Percentiles rank a stretch among this genome's conserved stretches.
Conservation (phyloP, 1,140 invertebrate species). For the Scylla paramamosain region DNA sequence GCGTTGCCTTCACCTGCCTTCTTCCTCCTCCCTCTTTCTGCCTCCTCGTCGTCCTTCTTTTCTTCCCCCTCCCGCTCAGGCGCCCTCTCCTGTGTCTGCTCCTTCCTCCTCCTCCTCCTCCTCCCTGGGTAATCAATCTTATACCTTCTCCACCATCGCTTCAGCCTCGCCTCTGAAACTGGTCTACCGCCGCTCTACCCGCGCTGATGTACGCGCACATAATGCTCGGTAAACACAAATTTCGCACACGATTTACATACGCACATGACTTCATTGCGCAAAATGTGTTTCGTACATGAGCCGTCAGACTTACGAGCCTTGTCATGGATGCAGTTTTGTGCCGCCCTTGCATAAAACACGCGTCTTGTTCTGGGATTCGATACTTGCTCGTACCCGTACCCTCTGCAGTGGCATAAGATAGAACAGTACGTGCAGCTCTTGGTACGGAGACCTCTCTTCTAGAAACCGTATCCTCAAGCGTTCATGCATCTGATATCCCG, state of each 20-base stretch:
- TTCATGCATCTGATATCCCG: no score
- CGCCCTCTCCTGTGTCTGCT: not conserved
- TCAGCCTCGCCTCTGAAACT: slow-evolving; percentile 10
- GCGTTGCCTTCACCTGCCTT: not conserved
- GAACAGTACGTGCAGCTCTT: no score
- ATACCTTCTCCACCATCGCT: not conserved
- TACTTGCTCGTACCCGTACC: no score
- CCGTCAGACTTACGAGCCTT: not conserved
- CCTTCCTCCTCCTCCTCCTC: slow-evolving; percentile 27
- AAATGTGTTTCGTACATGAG: not conserved
- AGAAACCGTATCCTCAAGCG: no score
- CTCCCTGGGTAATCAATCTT: not conserved
- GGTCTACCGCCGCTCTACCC: not conserved
- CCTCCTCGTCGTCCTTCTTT: not conserved
- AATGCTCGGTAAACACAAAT: not conserved
- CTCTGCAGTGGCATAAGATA: no score
- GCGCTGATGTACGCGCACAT: not conserved
- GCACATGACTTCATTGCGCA: not conserved
- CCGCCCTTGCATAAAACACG: no score
- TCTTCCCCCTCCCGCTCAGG: not conserved
- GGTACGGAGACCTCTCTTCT: no score
- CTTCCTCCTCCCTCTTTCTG: not conserved
- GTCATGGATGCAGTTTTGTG: no score
- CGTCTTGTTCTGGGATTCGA: no score
- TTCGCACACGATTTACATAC: slow-evolving; percentile 1